Evolutionary conservation across 1,140 invertebrate genomes (phyloP).

Genomic region (Tribolium castaneum): DNA sequence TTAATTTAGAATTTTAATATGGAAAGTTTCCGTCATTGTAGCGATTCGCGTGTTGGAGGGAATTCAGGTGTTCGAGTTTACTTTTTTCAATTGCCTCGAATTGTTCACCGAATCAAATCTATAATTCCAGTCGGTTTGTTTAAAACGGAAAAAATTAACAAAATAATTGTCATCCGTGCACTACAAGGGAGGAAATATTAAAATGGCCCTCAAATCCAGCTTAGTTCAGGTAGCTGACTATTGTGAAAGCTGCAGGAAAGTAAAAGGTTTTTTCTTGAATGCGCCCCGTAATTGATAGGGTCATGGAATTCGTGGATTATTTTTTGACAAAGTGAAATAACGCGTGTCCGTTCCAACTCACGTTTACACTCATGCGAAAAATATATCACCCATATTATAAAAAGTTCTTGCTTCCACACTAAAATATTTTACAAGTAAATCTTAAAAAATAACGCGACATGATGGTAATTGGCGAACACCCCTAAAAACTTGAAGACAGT

Average conservation of each 20-base stretch:
- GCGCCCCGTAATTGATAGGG: conserved; percentile 41
- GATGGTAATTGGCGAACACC: conserved; percentile 15
- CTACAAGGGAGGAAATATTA: neutral
- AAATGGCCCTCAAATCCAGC: conserved; percentile 6
- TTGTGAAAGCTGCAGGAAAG: neutral
- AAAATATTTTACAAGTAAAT: conserved; percentile 2
- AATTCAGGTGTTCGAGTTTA: conserved; percentile 33
- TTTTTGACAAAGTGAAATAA: conserved; percentile 29
- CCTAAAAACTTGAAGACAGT: conserved; percentile 22
- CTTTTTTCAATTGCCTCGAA: conserved; percentile 16
- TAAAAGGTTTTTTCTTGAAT: conserved; percentile 8
- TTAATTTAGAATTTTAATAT: conserved; percentile 44
- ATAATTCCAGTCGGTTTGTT: neutral
- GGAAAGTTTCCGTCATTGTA: conserved; percentile 41
- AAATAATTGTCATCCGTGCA: no score
- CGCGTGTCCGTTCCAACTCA: conserved; percentile 2
- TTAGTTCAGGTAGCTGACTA: neutral
- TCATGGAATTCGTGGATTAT: conserved; percentile 46
- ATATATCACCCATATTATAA: neutral
- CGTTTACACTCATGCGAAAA: neutral
- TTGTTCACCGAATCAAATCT: conserved; percentile 1
- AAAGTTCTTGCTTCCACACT: neutral
- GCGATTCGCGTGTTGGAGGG: conserved; percentile 18
- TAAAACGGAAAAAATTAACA: neutral
- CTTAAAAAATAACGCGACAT: neutral